Conservation (phyloP, 1,140 invertebrate species). For the Heliconius melpomene region DNA sequence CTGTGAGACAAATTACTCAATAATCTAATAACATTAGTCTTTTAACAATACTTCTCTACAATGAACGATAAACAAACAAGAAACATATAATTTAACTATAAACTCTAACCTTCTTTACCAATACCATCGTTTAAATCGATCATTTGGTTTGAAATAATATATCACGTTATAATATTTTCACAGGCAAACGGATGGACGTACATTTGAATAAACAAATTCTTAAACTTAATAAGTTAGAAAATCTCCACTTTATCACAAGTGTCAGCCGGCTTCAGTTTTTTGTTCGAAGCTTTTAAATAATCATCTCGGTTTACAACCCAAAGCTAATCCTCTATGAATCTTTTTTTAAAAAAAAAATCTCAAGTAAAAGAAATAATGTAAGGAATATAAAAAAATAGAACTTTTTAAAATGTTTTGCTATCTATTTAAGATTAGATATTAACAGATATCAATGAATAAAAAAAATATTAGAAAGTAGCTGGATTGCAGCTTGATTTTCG, state of each 20-base stretch:
- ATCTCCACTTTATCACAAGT: conserved; percentile 37
- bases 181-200: conserved; percentile 1
- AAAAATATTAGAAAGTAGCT: too few relatives aligned
- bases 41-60: too few relatives aligned
- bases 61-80: too few relatives aligned
- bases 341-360: conserved; percentile 17
- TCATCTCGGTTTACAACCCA: conserved; percentile 53
- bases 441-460: too few relatives aligned
- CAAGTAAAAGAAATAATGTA: background rate
- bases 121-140: background rate
- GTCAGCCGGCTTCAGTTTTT: conserved; percentile 36
- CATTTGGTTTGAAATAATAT: conserved; percentile 3
- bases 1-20: too few relatives aligned
- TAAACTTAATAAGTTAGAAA: conserved; percentile 22
- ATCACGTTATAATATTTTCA: background rate
- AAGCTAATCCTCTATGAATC: conserved; percentile 48
- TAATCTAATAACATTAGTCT: too few relatives aligned
- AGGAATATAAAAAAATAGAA: background rate
- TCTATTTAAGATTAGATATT: too few relatives aligned
- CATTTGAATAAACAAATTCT: conserved; percentile 19
- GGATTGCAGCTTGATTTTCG: too few relatives aligned
- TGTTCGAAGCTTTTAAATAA: conserved; percentile 45
- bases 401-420: background rate
- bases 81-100: background rate
- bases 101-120: background rate